Conservation (phyloP, 2,113 vertebrate genomes). For the Tonatia bakeri region DNA sequence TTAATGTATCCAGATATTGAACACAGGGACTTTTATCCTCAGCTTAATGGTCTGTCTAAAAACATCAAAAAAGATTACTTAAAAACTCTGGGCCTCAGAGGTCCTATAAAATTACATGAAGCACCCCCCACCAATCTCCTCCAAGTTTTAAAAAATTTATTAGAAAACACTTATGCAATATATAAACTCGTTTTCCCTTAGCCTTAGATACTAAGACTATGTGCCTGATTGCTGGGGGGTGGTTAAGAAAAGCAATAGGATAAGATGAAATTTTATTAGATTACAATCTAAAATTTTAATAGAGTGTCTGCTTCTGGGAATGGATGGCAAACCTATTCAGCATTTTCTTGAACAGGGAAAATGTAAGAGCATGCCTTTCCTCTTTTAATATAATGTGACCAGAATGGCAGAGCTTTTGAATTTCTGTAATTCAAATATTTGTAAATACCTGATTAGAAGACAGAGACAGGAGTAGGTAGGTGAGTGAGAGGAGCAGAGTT, state of each 20-base stretch:
- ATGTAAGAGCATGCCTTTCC: constrained; percentile 19
- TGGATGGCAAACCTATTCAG: constrained; percentile 53
- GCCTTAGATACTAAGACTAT: constrained; percentile 5
- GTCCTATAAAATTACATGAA: constrained; percentile 77
- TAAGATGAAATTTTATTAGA: constrained; percentile 71
- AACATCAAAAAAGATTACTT: constrained; percentile 85
- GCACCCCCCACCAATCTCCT: constrained; percentile 7
- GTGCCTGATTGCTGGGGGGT: constrained; percentile 42
- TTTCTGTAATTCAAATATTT: constrained; percentile 16
- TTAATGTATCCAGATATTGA: constrained; percentile 86
- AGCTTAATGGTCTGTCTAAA: constrained; percentile 84
- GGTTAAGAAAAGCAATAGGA: constrained; percentile 36
- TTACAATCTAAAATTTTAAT: constrained; percentile 72
- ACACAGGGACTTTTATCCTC: constrained; percentile 84
- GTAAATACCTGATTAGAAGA: not conserved
- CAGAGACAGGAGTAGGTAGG: not conserved
- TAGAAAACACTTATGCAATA: constrained; percentile 71
- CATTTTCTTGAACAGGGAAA: constrained; percentile 51
- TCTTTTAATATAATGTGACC: constrained; percentile 42
- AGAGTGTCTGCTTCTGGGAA: constrained; percentile 63
- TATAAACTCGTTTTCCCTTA: constrained; percentile 48
- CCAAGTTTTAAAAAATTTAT: constrained; percentile 74
- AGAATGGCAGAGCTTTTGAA: not conserved
- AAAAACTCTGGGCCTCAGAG: constrained; percentile 80
- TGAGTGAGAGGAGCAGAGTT: not conserved